phyloP scores from a whole-genome alignment of 2,888 invertebrate genomes.

The Brachypalpus laphriformis region DNA sequence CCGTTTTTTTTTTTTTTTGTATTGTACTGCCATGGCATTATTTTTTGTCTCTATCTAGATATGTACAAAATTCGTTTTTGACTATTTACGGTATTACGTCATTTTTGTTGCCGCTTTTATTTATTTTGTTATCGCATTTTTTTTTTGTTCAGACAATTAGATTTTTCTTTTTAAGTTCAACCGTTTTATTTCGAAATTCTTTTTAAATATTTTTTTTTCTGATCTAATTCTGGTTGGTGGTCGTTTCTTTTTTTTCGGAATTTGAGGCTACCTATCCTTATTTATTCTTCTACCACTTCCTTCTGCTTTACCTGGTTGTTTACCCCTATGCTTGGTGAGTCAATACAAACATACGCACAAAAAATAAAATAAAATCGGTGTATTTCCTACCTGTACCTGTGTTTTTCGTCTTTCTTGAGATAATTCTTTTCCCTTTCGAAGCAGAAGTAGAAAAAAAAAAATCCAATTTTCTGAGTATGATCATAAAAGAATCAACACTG shows the following conservation, averaged over 20 bases:
- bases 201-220: background rate
- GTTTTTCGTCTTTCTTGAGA: conserved; percentile 12
- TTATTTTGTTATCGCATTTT: conserved; percentile 25
- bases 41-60: conserved; percentile 8
- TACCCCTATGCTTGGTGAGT: background rate
- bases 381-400: conserved; percentile 29
- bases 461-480: conserved; percentile 15
- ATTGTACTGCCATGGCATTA: background rate
- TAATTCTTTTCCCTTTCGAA: background rate
- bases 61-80: background rate
- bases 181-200: background rate
- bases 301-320: conserved; percentile 9
- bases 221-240: background rate
- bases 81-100: conserved; percentile 42
- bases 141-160: background rate
- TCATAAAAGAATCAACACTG: conserved; percentile 38
- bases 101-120: conserved; percentile 26
- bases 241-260: background rate
- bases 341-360: conserved; percentile 27
- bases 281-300: background rate
- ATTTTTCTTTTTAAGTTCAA: background rate
- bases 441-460: background rate
- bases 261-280: background rate
- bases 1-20: background rate
- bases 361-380: background rate